Evolutionary conservation across 2,797 vertebrate genomes (phyloP).

Genomic region (Microcaecilia unicolor): DNA sequence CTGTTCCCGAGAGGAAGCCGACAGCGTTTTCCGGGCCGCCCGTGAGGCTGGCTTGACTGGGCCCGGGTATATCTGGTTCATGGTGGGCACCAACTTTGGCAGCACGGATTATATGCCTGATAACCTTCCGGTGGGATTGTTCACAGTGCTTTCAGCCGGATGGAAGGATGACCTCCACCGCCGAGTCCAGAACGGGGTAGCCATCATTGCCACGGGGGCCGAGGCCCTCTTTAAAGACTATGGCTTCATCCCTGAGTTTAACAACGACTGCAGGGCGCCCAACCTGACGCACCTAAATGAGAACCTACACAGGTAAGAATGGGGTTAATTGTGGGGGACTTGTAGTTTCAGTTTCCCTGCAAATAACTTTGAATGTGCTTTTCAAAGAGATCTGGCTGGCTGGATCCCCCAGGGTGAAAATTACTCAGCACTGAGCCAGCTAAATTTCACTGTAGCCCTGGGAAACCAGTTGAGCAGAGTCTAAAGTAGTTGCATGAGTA

Average conservation of each 20-base stretch:
- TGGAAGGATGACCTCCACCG: conserved; percentile 81
- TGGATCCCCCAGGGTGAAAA: too few species aligned
- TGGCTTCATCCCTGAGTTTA: conserved; percentile 79
- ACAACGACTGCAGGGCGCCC: conserved; percentile 80
- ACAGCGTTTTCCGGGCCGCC: conserved; percentile 77
- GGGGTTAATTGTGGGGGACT: too few species aligned
- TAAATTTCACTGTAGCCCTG: too few species aligned
- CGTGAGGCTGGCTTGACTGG: conserved; percentile 78
- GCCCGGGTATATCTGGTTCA: conserved; percentile 87
- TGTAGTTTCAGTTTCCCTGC: too few species aligned
- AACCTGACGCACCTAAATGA: conserved; percentile 60
- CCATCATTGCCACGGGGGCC: conserved; percentile 83
- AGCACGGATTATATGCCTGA: conserved; percentile 59
- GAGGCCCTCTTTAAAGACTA: conserved; percentile 80
- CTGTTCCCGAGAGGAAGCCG: conserved; percentile 87
- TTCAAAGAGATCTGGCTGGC: too few species aligned
- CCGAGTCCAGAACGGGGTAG: conserved; percentile 79
- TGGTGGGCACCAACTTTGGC: conserved; percentile 79
- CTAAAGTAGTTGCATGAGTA: too few species aligned
- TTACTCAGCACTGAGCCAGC: too few species aligned
- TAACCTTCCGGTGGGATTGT: conserved; percentile 72
- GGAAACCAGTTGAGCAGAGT: too few species aligned
- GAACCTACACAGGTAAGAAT: conserved; percentile 53
- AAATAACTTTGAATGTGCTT: too few species aligned
- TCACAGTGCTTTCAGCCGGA: conserved; percentile 80